Conservation (phyloP, 1,140 invertebrate species). For the Medauroidea extradentata region DNA sequence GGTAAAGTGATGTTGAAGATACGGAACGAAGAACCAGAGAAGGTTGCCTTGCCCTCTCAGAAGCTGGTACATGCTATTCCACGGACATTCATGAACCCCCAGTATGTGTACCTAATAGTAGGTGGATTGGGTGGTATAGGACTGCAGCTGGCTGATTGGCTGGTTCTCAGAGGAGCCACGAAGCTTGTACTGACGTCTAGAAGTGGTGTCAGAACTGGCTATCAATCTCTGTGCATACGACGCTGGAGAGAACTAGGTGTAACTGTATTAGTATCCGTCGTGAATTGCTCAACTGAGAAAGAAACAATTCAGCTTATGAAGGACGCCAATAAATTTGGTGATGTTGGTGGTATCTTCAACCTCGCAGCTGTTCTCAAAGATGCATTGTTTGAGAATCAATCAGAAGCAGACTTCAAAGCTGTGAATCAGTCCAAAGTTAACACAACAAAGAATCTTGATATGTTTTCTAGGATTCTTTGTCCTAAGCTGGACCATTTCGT, state of each 20-base stretch:
- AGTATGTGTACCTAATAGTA: constrained; percentile 47
- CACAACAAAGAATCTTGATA: constrained; percentile 57
- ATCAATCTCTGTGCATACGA: constrained; percentile 49
- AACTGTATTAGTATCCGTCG: constrained; percentile 47
- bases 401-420: constrained; percentile 48
- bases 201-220: constrained; percentile 61
- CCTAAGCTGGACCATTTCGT: constrained; percentile 57
- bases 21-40: constrained; percentile 6
- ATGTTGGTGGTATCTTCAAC: constrained; percentile 74
- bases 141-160: constrained; percentile 57
- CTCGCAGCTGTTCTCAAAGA: constrained; percentile 60
- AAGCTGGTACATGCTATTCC: constrained; percentile 41
- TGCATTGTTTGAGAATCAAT: constrained; percentile 58
- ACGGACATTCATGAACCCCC: constrained; percentile 47
- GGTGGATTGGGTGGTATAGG: constrained; percentile 65
- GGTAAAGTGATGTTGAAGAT: constrained; percentile 13
- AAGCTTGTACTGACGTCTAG: constrained; percentile 56
- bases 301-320: constrained; percentile 54
- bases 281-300: constrained; percentile 44
- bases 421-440: constrained; percentile 55
- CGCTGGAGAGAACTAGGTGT: constrained; percentile 52
- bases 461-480: constrained; percentile 52
- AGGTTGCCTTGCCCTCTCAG: not conserved
- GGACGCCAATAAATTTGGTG: constrained; percentile 52
- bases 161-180: constrained; percentile 53